Conservation (phyloP, 2,797 vertebrate genomes). For the Euthynnus affinis region DNA sequence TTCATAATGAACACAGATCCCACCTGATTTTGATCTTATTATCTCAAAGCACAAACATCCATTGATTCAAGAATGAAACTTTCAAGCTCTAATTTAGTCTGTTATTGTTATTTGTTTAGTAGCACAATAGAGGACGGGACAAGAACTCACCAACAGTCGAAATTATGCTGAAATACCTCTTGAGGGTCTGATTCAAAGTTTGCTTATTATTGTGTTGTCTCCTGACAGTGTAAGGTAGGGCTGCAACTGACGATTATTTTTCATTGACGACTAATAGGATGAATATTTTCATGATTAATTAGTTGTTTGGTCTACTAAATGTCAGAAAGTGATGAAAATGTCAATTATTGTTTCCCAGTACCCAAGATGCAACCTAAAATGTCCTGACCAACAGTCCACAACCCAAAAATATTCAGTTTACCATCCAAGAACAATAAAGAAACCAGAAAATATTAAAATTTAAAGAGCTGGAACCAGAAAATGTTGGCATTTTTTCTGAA, state of each 20-base stretch:
- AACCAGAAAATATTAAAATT: no score
- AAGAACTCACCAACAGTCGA: not conserved
- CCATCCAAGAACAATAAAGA: no score
- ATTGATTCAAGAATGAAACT: conserved; percentile 22
- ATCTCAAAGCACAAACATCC: conserved; percentile 24
- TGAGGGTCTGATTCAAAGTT: not conserved
- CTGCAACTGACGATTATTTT: not conserved
- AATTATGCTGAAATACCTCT: not conserved
- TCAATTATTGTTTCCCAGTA: no score
- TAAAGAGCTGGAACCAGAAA: no score
- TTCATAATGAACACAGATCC: conserved; percentile 10
- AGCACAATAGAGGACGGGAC: not conserved
- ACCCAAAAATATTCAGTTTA: no score
- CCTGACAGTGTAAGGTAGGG: not conserved
- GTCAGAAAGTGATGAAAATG: no score
- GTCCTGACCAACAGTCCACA: no score
- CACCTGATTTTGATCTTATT: conserved; percentile 31
- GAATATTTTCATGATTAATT: not conserved
- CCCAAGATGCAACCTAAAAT: no score
- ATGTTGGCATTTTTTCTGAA: no score
- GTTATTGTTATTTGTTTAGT: conserved; percentile 18
- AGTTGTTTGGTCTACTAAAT: no score
- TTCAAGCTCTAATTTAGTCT: conserved; percentile 11
- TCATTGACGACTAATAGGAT: no score
- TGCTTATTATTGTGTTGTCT: not conserved